These are phyloP conservation scores for Micrastur ruficollis DNA, from an alignment of 2,797 vertebrate species.

Conservation along the genomic window DNA sequence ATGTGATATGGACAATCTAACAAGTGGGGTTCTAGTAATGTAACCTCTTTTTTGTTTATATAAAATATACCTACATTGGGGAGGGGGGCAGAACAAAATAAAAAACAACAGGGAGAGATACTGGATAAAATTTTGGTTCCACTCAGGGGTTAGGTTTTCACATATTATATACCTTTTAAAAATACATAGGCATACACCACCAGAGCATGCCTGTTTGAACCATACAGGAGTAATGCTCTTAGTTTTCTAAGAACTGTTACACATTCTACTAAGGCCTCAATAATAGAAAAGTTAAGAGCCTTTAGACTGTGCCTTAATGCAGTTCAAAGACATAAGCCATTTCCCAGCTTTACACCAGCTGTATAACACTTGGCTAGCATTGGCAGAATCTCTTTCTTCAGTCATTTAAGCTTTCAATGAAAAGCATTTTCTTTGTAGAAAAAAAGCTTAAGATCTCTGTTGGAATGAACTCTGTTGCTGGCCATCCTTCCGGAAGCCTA, in stretches of 20 bases:
- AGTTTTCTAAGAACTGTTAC: not conserved
- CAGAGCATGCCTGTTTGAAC: not conserved
- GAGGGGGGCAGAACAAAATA: not conserved
- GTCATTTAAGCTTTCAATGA: not conserved
- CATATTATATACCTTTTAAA: not conserved
- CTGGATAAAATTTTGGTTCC: not conserved
- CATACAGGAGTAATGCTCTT: not conserved
- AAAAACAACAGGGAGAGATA: not conserved
- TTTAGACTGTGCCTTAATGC: not conserved
- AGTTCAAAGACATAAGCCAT: not conserved
- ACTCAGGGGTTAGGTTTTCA: not conserved
- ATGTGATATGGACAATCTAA: not conserved
- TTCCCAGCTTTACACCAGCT: slow-evolving; percentile 6
- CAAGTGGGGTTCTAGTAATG: not conserved
- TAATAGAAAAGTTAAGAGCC: not conserved
- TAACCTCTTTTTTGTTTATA: not conserved
- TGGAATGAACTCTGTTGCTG: not conserved
- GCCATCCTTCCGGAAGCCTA: not conserved
- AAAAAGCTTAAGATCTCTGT: not conserved
- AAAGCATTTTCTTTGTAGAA: slow-evolving; percentile 9
- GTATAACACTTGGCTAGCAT: slow-evolving; percentile 1
- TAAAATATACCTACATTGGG: not conserved
- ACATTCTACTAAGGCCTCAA: not conserved
- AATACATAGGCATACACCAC: not conserved
- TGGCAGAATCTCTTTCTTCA: not conserved